Base-by-base conservation (phyloP, 2,888 invertebrate genomes). In the Standfussiana lucernea region DNA sequence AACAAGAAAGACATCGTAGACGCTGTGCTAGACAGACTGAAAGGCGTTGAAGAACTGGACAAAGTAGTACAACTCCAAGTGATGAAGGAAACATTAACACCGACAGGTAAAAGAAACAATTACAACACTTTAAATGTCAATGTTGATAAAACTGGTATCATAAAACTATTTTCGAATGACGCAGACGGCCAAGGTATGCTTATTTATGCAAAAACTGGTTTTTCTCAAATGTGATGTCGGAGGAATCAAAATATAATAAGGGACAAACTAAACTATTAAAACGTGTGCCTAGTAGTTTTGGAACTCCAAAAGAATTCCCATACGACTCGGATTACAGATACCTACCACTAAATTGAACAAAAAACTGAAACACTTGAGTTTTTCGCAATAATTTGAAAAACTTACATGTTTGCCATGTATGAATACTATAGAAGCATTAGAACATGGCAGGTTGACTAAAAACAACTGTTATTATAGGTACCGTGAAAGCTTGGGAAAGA, bases 401-500 rank as follows among this genome's bases (percentile, higher is more conserved):
- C 15, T 35, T 24, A 1, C 3, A 24, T 32, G 18, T 47, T 61
- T 3, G 24, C 11, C 4, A 13, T n/a, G 21, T 21, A 21, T 6
- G 5, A 32, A 56, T 24, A 65, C 2, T 18, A 15, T 13, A 37
- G 10, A 13, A 64, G 13, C 21, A 32, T n/a, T 8, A 37, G 15
- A 64, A 42, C 3, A 53, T 4, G n/a, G 8, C 15, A 21, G 3
- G 18, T 47, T 59, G 3, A 28, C 37, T 42, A n/a, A 74, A n/a
- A 50, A 18, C 1, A 1, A 37, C 0, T 74, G 0, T 72, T 47
- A 35, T 82, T 87, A 6, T 85, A 98, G 99, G 99, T 77, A 97
- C 98, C 62, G 97, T 98, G n/a, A 98, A 98, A 92, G 97, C 97
- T 62, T 99, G 99, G 99, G 98, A 98, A 86, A 97, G 97, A 24